Conservation (phyloP, 2,888 invertebrate genomes). For the Rhimphoctona megacephalus region DNA sequence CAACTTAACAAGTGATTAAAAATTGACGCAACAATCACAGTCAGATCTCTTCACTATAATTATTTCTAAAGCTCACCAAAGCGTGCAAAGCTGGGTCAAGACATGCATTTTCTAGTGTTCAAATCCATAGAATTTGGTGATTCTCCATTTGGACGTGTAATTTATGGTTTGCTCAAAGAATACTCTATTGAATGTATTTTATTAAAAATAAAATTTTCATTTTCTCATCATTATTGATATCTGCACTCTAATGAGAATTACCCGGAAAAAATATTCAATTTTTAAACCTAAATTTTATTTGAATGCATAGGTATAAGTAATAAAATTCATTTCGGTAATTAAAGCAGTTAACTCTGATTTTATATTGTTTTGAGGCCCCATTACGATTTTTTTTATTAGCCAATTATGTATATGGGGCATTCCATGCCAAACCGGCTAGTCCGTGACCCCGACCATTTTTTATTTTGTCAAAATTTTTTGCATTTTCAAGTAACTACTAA, state of each 20-base stretch:
- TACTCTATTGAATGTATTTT: background rate
- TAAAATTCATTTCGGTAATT: too few species aligned
- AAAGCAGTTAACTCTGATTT: too few species aligned
- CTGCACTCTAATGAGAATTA: background rate
- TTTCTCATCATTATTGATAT: background rate
- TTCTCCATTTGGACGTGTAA: background rate
- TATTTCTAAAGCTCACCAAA: background rate
- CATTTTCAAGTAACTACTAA: too few species aligned
- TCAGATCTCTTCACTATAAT: background rate
- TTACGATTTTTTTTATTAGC: background rate
- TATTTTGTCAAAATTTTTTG: too few species aligned
- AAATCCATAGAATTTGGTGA: background rate
- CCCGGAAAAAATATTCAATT: background rate
- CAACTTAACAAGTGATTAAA: constrained; percentile 27
- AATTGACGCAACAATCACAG: constrained; percentile 16
- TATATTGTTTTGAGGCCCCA: background rate
- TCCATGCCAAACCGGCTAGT: too few species aligned
- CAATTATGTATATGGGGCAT: background rate
- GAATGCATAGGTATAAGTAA: too few species aligned
- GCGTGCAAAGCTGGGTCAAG: background rate
- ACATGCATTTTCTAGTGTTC: background rate
- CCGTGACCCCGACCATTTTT: too few species aligned
- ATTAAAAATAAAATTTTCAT: background rate
- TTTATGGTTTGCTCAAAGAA: background rate
- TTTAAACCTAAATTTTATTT: background rate